These are phyloP conservation scores for Chalcosyrphus nemorum DNA, from an alignment of 2,888 invertebrate species.

Conservation along the genomic window DNA sequence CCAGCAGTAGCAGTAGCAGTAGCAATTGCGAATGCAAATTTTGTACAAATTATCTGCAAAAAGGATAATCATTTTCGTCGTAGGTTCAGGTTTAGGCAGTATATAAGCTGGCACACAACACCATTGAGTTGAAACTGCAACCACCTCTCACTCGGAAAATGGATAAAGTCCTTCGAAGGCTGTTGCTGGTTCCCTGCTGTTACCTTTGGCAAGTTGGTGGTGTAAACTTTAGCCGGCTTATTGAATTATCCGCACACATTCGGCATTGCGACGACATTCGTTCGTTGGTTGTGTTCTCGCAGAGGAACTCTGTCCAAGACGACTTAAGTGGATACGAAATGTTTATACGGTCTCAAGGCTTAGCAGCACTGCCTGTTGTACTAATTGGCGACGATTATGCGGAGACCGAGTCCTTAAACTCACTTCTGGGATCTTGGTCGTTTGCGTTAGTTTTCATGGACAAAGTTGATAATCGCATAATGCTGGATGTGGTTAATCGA, in stretches of 20 bases:
- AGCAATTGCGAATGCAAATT: conserved; percentile 14
- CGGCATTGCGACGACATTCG: conserved; percentile 46
- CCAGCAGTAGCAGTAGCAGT: neutral
- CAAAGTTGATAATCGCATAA: conserved; percentile 13
- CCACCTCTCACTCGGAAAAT: neutral
- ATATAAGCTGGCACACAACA: conserved; percentile 47
- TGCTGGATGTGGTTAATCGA: conserved; percentile 36
- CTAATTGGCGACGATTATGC: conserved; percentile 14
- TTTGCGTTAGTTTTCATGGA: conserved; percentile 39
- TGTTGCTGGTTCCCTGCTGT: conserved; percentile 5
- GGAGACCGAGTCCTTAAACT: neutral
- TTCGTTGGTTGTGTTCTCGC: conserved; percentile 39
- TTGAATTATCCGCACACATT: conserved; percentile 30
- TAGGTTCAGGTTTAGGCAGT: neutral
- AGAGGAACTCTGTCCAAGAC: conserved; percentile 12
- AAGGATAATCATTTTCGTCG: conserved; percentile 12
- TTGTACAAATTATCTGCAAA: conserved; percentile 43
- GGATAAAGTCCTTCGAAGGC: conserved; percentile 1
- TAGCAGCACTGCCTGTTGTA: conserved; percentile 10
- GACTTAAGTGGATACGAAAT: conserved; percentile 22
- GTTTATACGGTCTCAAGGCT: conserved; percentile 8
- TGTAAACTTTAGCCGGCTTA: conserved; percentile 29
- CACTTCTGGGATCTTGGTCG: conserved; percentile 34
- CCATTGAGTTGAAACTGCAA: neutral
- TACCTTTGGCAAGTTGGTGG: neutral